Base-by-base conservation (phyloP, 92 coral and sea anemone species). In the Epizoanthus ramosus region DNA sequence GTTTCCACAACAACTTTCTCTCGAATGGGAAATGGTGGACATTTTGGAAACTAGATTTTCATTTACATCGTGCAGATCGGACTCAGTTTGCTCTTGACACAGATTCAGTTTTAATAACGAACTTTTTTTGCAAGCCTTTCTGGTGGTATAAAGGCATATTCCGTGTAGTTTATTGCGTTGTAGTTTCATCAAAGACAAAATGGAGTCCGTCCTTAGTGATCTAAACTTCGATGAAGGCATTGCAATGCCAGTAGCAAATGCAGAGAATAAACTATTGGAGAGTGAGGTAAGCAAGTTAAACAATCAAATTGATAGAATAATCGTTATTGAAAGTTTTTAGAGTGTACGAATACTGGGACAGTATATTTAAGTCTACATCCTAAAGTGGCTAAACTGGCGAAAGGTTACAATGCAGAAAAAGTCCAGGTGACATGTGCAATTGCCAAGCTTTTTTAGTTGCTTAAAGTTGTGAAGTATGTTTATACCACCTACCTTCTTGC, bases 151-250 rank as follows among this genome's bases (percentile, higher is more conserved):
- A 12, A 50, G 54, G 14, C 12, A 50, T 6, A 50, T 13, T 0
- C 54, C 17, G 70, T 41, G 9, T 72, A 1, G 31, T n/a, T 73
- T 81, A 54, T 61, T 22, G 21, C 52, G 71, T 41, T 41, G 65
- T 22, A 35, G 66, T 31, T 52, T 31, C 15, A 56, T 50, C 67
- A 1, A 73, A 57, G 79, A 61, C 89, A 88, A 92, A 71, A 95
- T 95, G 98, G 98, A 95, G 65, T 92, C 89, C 17, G 89, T 95
- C 39, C 74, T 90, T 69, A 91, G 98, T 75, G 97, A 95, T 64
- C 37, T 95, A 87, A 89, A 94, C 88, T 89, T 95, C 83, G 98
- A 95, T 84, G 98, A 95, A 87, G 98, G 98, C 71, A 95, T 95
- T 85, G 98, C 97, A 24, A 92, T 95, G 94, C 98, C 98, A 52